Base-by-base conservation (phyloP, 2,113 vertebrate genomes). In the Sitta europaea region DNA sequence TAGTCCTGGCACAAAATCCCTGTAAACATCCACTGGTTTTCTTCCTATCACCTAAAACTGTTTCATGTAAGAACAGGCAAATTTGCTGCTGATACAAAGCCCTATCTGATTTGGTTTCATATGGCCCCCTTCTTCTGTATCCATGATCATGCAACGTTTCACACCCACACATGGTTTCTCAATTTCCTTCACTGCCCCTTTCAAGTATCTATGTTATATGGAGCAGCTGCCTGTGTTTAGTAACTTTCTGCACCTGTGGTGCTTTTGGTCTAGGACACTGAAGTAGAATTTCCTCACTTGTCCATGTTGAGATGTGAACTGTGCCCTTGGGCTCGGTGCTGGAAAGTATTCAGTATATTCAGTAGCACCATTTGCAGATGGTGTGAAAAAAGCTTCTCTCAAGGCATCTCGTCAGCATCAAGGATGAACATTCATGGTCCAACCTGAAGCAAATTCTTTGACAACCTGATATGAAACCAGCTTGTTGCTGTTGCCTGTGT, bases 191-290 rank as follows among this genome's bases (percentile, higher is more conserved):
- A 12, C 36, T 93, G 31, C 14, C 27, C 48, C 38, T 86, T 94
- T 92, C 76, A 91, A 78, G 42, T 68, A n/a, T 61, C 28, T 78
- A 18, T 43, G 21, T 72, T 84, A 53, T 74, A 57, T 70, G 61
- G 85, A 96, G 73, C 90, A 93, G 35, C 76, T 93, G 86, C 63
- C 86, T 45, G 19, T 50, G 40, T 71, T 93, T 55, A 86, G 59
- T 59, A 86, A 89, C 40, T 91, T 93, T 81, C 61, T 88, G 70
- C 83, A 85, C 62, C 70, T 93, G 76, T 93, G 74, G n/a, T 89
- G 25, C 40, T 63, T 20, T 88, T 62, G n/a, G 59, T 86, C 71
- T 68, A 80, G 81, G 75, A 80, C 27, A 38, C 11, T 63, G 75
- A 24, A 80, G 35, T 42, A 59, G 88, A 79, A 90, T 93, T 96